A percentile compares a stretch with the other conserved stretches of the same genome.
phyloP scores from a whole-genome alignment of 2,888 invertebrate species.

The Syrphus vitripennis region DNA sequence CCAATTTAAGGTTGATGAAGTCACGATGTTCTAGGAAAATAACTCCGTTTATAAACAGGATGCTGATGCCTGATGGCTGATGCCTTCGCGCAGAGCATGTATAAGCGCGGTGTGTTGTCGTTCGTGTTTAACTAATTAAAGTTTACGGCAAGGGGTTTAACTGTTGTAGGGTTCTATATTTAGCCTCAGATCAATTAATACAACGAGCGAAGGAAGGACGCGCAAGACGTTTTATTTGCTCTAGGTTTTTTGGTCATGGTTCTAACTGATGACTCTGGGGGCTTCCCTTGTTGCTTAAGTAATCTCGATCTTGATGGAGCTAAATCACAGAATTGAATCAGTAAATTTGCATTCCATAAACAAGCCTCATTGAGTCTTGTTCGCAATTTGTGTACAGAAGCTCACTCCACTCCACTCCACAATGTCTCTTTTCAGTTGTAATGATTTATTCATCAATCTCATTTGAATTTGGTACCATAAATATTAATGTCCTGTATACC shows the following conservation, averaged over 20 bases:
- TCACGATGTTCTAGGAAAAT: constrained; percentile 58
- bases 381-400: not conserved
- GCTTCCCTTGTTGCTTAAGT: not conserved
- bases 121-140: constrained; percentile 29
- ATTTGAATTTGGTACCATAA: constrained; percentile 69
- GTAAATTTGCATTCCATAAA: constrained; percentile 64
- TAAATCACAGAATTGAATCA: constrained; percentile 64
- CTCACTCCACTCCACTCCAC: no score
- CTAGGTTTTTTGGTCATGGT: not conserved
- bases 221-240: not conserved
- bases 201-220: constrained; percentile 1
- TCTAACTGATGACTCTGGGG: not conserved
- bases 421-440: constrained; percentile 17
- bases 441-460: constrained; percentile 72
- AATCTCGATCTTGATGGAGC: constrained; percentile 29
- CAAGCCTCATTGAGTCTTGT: constrained; percentile 47
- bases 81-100: constrained; percentile 9
- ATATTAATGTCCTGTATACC: constrained; percentile 62
- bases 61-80: no score
- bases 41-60: constrained; percentile 31
- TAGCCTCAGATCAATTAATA: constrained; percentile 19
- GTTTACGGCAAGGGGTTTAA: constrained; percentile 1
- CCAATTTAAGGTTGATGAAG: constrained; percentile 57
- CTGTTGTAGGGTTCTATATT: not conserved
- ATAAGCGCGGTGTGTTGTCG: constrained; percentile 41